A percentile compares a stretch with the other conserved stretches of the same genome.
These are phyloP conservation scores for Cyphomyrus discorhynchus DNA, from an alignment of 2,113 vertebrate genomes.

Conservation along the genomic window DNA sequence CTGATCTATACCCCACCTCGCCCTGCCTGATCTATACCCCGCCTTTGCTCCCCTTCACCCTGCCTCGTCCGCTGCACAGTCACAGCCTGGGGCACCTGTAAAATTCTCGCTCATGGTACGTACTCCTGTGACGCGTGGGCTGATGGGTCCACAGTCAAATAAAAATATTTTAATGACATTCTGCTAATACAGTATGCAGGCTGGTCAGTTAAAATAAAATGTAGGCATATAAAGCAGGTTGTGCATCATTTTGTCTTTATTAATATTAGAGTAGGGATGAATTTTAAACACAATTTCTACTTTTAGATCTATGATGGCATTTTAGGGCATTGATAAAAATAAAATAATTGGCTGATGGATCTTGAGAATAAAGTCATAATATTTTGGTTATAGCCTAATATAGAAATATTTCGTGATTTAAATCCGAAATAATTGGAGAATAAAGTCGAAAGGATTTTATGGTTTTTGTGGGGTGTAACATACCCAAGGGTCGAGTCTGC, in stretches of 20 bases:
- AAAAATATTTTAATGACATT: not conserved
- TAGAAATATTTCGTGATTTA: no score
- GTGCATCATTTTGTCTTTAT: not conserved
- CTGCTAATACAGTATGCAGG: not conserved
- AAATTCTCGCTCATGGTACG: not conserved
- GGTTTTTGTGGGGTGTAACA: not conserved
- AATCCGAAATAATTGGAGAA: not conserved
- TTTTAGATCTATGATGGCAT: not conserved
- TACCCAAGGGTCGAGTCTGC: not conserved
- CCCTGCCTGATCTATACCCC: no score
- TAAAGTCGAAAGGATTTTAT: not conserved
- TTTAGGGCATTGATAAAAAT: not conserved
- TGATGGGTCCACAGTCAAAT: not conserved
- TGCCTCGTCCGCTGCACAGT: not conserved
- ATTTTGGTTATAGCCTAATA: not conserved
- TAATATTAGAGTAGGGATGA: not conserved
- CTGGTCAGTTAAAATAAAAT: not conserved
- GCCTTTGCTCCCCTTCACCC: no score
- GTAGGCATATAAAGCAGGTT: not conserved
- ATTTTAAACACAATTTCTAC: not conserved
- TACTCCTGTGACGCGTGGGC: not conserved
- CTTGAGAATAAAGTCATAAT: not conserved
- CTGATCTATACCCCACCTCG: no score
- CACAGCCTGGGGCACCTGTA: not conserved
- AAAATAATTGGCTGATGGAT: not conserved